Percentiles rank a stretch among this genome's conserved stretches.
Evolutionary conservation across 2,888 invertebrate species (phyloP).

Genomic region (Nemotelus nigrinus): DNA sequence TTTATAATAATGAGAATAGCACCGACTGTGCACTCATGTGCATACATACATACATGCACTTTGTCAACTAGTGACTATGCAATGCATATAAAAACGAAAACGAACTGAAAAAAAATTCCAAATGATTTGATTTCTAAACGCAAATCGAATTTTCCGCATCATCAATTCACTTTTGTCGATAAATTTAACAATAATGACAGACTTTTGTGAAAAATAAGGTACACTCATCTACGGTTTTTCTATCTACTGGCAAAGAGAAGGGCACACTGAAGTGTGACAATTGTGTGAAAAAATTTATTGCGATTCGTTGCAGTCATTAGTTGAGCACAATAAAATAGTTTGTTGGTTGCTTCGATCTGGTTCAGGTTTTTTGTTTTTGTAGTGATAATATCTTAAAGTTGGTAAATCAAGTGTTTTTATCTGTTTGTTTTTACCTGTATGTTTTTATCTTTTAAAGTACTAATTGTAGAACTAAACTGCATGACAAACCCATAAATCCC

Average conservation of each 20-base stretch:
- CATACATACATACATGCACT: neutral
- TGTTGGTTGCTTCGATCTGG: no score
- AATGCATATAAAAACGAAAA: neutral
- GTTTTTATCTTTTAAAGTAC: no score
- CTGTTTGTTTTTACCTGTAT: no score
- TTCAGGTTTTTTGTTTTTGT: no score
- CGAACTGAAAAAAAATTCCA: slow-evolving; percentile 9
- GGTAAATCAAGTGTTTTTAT: no score
- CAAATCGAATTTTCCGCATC: slow-evolving; percentile 36
- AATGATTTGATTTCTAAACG: slow-evolving; percentile 41
- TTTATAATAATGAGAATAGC: neutral
- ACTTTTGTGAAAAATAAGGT: slow-evolving; percentile 4
- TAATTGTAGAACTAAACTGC: no score
- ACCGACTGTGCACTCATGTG: neutral
- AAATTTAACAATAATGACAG: slow-evolving; percentile 38
- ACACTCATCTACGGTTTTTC: no score
- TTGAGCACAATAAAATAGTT: neutral
- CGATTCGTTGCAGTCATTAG: neutral
- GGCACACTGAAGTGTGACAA: neutral
- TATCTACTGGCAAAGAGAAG: neutral
- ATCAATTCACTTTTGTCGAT: slow-evolving; percentile 35
- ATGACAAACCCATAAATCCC: no score
- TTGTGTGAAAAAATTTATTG: slow-evolving; percentile 19
- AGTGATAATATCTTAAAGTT: no score
- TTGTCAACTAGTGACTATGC: neutral